Evolutionary conservation across 2,797 vertebrate species (phyloP).

Genomic region (Gallinago solitaria): DNA sequence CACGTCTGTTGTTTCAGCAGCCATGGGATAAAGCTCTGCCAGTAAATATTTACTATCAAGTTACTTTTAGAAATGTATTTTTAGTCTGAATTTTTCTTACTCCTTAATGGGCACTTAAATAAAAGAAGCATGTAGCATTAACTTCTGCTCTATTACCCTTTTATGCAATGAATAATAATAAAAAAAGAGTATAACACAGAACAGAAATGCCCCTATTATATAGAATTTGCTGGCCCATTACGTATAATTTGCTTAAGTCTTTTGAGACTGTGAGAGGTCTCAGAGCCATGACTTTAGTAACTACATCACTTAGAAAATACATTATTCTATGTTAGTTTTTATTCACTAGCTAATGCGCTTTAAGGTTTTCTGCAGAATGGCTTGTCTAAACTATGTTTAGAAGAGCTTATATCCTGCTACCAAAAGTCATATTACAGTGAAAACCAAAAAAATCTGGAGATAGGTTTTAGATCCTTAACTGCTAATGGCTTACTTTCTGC

Average conservation of each 20-base stretch:
- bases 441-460: constrained; percentile 25
- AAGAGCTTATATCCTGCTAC: constrained; percentile 38
- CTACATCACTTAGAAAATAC: background rate
- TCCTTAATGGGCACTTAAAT: constrained; percentile 21
- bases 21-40: background rate
- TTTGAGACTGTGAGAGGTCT: constrained; percentile 11
- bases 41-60: constrained; percentile 15
- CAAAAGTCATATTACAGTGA: background rate
- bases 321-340: background rate
- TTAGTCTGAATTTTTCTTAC: background rate
- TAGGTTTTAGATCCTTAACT: background rate
- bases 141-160: constrained; percentile 13
- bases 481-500: background rate
- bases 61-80: constrained; percentile 3
- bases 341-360: constrained; percentile 32
- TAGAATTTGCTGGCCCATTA: constrained; percentile 48
- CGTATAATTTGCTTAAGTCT: constrained; percentile 22
- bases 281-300: background rate
- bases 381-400: constrained; percentile 54
- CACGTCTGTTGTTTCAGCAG: background rate
- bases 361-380: constrained; percentile 17
- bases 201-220: constrained; percentile 32
- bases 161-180: background rate
- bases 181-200: background rate
- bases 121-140: background rate